Base-by-base conservation (phyloP, 2,888 invertebrate species). In the Limnephilus lunatus region DNA sequence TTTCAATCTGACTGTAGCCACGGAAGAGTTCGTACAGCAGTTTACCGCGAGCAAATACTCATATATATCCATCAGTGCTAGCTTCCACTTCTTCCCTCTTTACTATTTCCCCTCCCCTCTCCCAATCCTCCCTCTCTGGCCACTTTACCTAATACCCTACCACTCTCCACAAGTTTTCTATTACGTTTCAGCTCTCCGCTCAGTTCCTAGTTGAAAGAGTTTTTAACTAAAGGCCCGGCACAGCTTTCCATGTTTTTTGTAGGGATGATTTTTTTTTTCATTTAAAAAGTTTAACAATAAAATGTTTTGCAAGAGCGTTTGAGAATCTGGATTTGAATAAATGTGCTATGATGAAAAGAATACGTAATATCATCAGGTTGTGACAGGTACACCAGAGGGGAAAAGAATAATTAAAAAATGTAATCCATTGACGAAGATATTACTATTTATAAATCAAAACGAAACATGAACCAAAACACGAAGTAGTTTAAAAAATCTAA, bases 81-180 rank as follows among this genome's bases (percentile, higher is more conserved):
- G 19, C 31, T 82, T 32, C 82, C 9, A 32, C 30, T 32, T 31
- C 82, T 82, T n/a, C 68, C 68, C 68, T 68, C 68, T 68, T 68
- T 25, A 68, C 68, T 68, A 25, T 68, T 68, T 68, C n/a, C 68
- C 68, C 68, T 68, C 9, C 25, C 68, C 68, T 25, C 68, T 68
- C 25, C 68, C 25, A 1, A 25, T 68, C 25, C 68, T 25, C 25
- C 68, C 25, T 68, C 68, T 68, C 68, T 68, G 68, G 68, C 68
- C 68, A 68, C 68, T 68, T 68, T 68, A 68, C 35, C 19, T 83
- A 83, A 83, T 83, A 83, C 83, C 32, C 35, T 11, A 35, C 83
- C 83, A 83, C 82, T 83, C 32, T 83, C 32, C 82, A 39, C 25
- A 32, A 83, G 35, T 32, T 83, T 32, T 83, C 32, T 83, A 83